These are phyloP conservation scores for Thera obeliscata DNA, from an alignment of 2,888 invertebrate genomes.

Conservation along the genomic window DNA sequence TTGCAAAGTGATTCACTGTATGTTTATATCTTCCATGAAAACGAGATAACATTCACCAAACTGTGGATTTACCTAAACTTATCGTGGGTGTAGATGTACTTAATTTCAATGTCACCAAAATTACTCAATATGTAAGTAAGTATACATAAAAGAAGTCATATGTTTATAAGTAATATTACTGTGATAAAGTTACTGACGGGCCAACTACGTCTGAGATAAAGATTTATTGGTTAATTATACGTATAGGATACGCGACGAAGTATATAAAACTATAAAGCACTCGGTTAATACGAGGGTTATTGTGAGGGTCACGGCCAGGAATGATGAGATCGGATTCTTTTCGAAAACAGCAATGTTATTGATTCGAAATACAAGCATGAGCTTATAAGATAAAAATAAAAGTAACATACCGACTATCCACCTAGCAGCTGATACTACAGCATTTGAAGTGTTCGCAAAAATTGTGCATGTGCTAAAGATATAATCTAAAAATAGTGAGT, in stretches of 20 bases:
- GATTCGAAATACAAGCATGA: background rate
- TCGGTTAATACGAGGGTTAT: background rate
- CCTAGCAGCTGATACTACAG: constrained; percentile 29
- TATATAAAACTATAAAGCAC: background rate
- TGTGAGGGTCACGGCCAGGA: constrained; percentile 1
- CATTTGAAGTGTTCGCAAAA: constrained; percentile 60
- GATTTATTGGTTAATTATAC: background rate
- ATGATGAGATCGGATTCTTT: background rate
- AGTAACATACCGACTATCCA: constrained; percentile 10
- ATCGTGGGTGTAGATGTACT: background rate
- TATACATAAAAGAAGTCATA: background rate
- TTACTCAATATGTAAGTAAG: background rate
- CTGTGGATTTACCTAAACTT: constrained; percentile 6
- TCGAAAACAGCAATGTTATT: background rate
- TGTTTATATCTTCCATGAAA: constrained; percentile 11
- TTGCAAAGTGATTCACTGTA: constrained; percentile 27
- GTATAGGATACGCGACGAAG: background rate
- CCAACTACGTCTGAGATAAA: background rate
- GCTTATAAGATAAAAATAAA: background rate
- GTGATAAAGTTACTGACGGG: background rate
- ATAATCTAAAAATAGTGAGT: constrained; percentile 74
- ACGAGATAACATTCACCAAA: constrained; percentile 13
- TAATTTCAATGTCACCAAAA: constrained; percentile 11
- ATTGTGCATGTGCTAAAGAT: constrained; percentile 63
- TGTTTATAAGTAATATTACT: background rate